These are phyloP conservation scores for Megaceryle alcyon DNA, from an alignment of 2,797 vertebrate genomes.

Conservation along the genomic window DNA sequence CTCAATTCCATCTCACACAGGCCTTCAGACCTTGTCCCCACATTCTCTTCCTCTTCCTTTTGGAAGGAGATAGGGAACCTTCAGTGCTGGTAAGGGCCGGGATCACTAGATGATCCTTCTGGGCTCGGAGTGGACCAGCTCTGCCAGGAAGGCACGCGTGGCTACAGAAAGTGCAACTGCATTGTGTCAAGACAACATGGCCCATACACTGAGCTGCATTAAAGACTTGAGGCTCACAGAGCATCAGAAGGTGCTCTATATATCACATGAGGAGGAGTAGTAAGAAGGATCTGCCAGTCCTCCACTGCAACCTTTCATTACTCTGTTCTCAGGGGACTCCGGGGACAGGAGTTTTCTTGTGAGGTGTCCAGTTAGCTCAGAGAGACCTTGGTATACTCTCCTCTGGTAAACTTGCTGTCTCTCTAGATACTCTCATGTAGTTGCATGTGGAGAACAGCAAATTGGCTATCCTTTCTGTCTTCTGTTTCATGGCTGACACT, in stretches of 20 bases:
- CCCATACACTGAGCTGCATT: fast-evolving
- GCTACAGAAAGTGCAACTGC: neutral
- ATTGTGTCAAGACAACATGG: neutral
- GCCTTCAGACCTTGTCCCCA: neutral
- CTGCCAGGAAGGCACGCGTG: fast-evolving
- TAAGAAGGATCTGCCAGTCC: neutral
- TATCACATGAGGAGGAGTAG: neutral
- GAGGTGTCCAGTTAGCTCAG: neutral
- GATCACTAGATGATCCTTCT: neutral
- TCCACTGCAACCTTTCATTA: neutral
- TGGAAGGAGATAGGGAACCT: neutral
- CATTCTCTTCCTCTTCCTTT: neutral
- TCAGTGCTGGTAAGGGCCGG: neutral
- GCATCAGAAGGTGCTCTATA: fast-evolving
- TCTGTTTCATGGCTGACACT: neutral
- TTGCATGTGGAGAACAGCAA: neutral
- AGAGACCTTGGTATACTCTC: neutral
- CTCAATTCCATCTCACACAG: neutral
- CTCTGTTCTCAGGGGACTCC: neutral
- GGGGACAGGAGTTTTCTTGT: neutral
- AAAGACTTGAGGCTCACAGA: neutral
- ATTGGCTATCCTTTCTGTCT: neutral
- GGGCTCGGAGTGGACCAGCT: neutral
- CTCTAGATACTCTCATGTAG: neutral
- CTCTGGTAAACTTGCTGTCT: neutral